Evolutionary conservation across 1,140 invertebrate species (phyloP).

Genomic region (Mycetomoellerius zeteki): DNA sequence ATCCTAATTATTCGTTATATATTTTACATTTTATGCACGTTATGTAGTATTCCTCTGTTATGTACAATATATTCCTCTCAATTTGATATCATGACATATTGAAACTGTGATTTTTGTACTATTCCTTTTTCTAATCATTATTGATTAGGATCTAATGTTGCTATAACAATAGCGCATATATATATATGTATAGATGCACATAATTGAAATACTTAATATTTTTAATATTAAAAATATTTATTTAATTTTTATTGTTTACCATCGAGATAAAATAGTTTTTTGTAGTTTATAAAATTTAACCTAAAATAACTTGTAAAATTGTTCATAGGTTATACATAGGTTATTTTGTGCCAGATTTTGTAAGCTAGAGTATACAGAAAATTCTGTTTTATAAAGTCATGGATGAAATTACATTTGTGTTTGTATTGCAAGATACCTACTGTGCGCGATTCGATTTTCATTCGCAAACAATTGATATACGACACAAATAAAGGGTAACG

Average conservation of each 20-base stretch:
- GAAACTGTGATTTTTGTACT: not conserved
- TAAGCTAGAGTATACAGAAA: not conserved
- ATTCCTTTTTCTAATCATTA: not conserved
- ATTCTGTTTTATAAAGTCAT: slow-evolving; percentile 33
- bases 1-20: not conserved
- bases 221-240: not conserved
- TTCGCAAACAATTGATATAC: slow-evolving; percentile 58
- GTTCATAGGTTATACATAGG: not conserved
- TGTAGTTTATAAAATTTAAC: not conserved
- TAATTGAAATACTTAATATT: no score
- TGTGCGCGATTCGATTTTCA: slow-evolving; percentile 51
- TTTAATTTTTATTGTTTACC: not conserved
- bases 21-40: not conserved
- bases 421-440: slow-evolving; percentile 35
- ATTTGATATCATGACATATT: not conserved
- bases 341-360: not conserved
- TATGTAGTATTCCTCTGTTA: no score
- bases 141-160: not conserved
- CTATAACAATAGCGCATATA: not conserved
- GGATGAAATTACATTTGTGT: slow-evolving; percentile 46
- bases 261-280: slow-evolving; percentile 14
- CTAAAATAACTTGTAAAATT: not conserved
- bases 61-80: not conserved
- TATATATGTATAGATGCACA: not conserved
- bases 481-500: slow-evolving; percentile 48